Conservation (phyloP, 2,113 vertebrate genomes). For the Hippocampus mohnikei region DNA sequence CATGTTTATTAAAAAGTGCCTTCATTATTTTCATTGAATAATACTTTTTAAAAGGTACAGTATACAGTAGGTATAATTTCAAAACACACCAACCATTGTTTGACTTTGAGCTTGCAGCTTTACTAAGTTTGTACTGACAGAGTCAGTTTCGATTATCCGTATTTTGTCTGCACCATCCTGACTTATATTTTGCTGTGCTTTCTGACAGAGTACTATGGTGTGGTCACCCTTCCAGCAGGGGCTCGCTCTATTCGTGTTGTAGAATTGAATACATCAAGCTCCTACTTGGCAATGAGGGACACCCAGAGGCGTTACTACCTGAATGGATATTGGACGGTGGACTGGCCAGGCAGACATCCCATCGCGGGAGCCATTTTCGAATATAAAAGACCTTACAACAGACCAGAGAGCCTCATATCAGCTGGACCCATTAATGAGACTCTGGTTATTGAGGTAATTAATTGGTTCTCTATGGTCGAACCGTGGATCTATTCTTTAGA, state of each 20-base stretch:
- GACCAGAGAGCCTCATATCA: conserved; percentile 79
- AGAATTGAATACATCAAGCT: conserved; percentile 79
- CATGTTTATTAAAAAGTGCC: not conserved
- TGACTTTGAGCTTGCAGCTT: not conserved
- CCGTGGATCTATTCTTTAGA: not conserved
- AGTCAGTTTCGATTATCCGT: not conserved
- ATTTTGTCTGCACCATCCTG: not conserved
- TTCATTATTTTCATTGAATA: not conserved
- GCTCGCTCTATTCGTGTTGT: conserved; percentile 78
- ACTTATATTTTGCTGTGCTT: not conserved
- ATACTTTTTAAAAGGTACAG: no score
- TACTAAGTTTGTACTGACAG: not conserved
- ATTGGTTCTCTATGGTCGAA: not conserved
- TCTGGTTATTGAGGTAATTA: conserved; percentile 78
- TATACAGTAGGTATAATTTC: not conserved
- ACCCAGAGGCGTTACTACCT: conserved; percentile 76
- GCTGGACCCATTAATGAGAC: conserved; percentile 84
- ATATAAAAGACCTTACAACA: conserved; percentile 79
- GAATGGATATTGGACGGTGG: conserved; percentile 83
- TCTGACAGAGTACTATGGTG: conserved; percentile 76
- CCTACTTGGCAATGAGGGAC: conserved; percentile 81
- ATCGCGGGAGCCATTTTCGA: conserved; percentile 81
- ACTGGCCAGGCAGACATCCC: conserved; percentile 81
- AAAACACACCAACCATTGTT: no score
- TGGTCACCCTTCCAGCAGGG: conserved; percentile 80